These are phyloP conservation scores for Indri indri DNA, from an alignment of 2,113 vertebrate genomes.

Conservation along the genomic window DNA sequence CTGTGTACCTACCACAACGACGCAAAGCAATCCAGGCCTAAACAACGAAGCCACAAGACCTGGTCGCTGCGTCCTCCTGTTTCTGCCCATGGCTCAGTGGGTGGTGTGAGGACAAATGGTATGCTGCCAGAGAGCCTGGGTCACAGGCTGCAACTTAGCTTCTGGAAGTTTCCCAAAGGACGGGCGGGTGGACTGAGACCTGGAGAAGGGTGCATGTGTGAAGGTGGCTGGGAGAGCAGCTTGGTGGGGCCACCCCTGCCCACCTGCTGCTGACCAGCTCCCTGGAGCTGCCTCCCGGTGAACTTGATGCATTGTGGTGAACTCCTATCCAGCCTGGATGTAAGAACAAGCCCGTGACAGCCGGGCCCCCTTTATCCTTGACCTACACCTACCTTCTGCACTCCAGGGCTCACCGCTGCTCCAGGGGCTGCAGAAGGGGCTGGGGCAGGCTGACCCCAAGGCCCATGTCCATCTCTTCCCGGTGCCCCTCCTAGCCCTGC, in stretches of 20 bases:
- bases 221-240: neutral
- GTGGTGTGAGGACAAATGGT: neutral
- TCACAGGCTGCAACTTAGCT: neutral
- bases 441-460: neutral
- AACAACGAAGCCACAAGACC: neutral
- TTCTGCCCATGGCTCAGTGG: no score
- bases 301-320: neutral
- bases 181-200: neutral
- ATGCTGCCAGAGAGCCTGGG: accelerated
- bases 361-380: no score
- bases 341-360: no score
- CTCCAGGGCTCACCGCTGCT: neutral
- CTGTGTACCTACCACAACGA: accelerated
- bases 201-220: accelerated
- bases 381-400: neutral
- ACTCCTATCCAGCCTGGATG: neutral
- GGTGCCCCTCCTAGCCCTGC: accelerated
- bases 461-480: neutral
- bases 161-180: neutral
- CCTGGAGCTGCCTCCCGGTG: neutral
- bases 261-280: neutral
- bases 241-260: accelerated
- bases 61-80: neutral
- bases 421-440: neutral
- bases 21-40: neutral